Evolutionary conservation across 1,140 invertebrate species (phyloP).

Genomic region (Orius insidiosus): DNA sequence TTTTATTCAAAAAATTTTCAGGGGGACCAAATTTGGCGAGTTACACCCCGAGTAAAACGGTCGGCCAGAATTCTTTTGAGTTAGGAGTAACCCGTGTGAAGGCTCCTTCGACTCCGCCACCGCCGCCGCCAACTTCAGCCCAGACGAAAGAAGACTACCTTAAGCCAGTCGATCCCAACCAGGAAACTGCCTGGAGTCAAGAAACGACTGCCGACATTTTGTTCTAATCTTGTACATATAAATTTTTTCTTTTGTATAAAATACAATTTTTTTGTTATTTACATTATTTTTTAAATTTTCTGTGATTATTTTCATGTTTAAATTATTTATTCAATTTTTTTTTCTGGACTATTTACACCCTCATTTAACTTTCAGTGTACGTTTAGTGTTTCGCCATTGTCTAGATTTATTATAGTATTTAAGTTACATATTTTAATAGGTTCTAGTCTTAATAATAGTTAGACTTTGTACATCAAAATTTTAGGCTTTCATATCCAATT

Average conservation of each 20-base stretch:
- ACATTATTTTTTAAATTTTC: not conserved
- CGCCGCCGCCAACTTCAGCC: not conserved
- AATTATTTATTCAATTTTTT: conserved; percentile 10
- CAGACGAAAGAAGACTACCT: conserved; percentile 30
- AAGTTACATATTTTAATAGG: too few species aligned
- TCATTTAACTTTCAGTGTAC: too few species aligned
- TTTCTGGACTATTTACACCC: too few species aligned
- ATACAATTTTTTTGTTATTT: conserved; percentile 2
- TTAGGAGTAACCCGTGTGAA: conserved; percentile 38
- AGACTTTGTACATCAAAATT: too few species aligned
- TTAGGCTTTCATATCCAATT: too few species aligned
- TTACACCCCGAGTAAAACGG: conserved; percentile 43
- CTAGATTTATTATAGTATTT: too few species aligned
- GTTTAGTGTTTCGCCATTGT: too few species aligned
- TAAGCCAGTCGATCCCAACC: conserved; percentile 34
- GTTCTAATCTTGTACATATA: conserved; percentile 27
- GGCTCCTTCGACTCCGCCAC: conserved; percentile 17
- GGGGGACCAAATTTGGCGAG: conserved; percentile 34
- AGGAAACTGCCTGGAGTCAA: conserved; percentile 39
- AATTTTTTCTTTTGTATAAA: conserved; percentile 6
- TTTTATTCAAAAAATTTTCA: conserved; percentile 18
- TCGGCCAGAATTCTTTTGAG: conserved; percentile 36
- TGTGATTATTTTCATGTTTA: conserved; percentile 2
- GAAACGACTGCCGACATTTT: conserved; percentile 45
- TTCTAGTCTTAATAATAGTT: too few species aligned